A percentile compares a stretch with the other conserved stretches of the same genome.
Evolutionary conservation across 2,888 invertebrate genomes (phyloP).

Genomic region (Pollenia angustigena): DNA sequence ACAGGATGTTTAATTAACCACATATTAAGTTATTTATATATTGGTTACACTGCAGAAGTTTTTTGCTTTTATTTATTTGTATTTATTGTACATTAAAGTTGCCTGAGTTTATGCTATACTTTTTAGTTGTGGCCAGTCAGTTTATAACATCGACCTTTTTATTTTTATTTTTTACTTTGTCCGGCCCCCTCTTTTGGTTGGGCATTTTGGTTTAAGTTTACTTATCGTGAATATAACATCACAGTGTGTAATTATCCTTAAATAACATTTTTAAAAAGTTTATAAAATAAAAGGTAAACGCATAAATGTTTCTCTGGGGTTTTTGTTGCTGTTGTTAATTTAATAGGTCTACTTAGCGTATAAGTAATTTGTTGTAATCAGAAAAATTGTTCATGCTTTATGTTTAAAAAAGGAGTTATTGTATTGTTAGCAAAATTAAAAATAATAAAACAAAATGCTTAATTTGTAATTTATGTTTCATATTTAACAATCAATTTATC

Average conservation of each 20-base stretch:
- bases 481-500: no score
- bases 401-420: no score
- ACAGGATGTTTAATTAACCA: conserved; percentile 37
- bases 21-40: conserved; percentile 52
- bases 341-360: neutral
- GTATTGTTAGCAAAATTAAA: neutral
- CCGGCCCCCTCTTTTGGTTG: neutral
- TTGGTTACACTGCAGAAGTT: conserved; percentile 28
- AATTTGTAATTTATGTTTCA: neutral
- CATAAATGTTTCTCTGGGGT: no score
- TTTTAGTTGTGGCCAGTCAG: neutral
- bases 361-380: neutral
- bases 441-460: neutral
- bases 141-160: neutral
- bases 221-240: conserved; percentile 47
- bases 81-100: neutral
- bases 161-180: neutral
- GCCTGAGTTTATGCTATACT: neutral
- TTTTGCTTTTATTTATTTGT: neutral
- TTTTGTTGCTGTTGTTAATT: neutral
- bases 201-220: neutral
- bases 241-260: conserved; percentile 48
- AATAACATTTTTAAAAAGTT: neutral
- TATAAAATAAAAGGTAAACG: neutral
- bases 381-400: no score